Evolutionary conservation across 30 jellyfish, hydroid and myxozoan genomes (phyloP).

Genomic region (Aurelia aurita): DNA sequence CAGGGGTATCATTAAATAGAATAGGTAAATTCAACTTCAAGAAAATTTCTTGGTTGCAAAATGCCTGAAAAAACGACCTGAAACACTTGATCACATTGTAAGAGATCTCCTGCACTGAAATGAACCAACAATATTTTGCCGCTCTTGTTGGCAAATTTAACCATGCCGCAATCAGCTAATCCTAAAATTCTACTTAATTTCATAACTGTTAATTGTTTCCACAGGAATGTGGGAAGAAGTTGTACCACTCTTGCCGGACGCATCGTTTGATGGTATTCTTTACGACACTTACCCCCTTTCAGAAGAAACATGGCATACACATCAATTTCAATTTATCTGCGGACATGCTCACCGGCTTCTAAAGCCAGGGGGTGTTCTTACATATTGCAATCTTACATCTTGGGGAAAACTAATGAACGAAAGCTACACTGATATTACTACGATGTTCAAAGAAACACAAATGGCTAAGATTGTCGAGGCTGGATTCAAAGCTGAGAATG

Average conservation of each 20-base stretch:
- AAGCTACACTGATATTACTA: slow-evolving; percentile 45
- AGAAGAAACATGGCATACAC: slow-evolving; percentile 93
- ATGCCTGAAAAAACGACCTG: too few relatives aligned
- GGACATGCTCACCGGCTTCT: slow-evolving; percentile 86
- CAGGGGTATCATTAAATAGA: too few relatives aligned
- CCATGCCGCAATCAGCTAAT: too few relatives aligned
- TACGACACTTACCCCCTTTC: slow-evolving; percentile 92
- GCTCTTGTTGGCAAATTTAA: too few relatives aligned
- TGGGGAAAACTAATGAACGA: slow-evolving; percentile 89
- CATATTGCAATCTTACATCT: slow-evolving; percentile 92
- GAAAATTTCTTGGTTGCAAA: too few relatives aligned
- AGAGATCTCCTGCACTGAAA: too few relatives aligned
- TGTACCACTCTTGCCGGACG: slow-evolving; percentile 75
- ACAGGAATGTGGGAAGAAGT: slow-evolving; percentile 95
- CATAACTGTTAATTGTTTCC: neutral
- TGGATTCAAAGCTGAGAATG: slow-evolving; percentile 76
- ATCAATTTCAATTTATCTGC: slow-evolving; percentile 83
- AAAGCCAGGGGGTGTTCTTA: slow-evolving; percentile 90
- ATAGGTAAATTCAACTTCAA: too few relatives aligned
- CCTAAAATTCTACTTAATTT: too few relatives aligned
- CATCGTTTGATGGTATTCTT: slow-evolving; percentile 81
- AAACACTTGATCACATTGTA: too few relatives aligned
- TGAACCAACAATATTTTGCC: too few relatives aligned
- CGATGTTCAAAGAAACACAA: slow-evolving; percentile 92
- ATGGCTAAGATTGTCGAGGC: slow-evolving; percentile 74